Percentiles rank a stretch among this genome's conserved stretches.
These are phyloP conservation scores for Colistium nudipinnis DNA, from an alignment of 2,113 vertebrate species.

Conservation along the genomic window DNA sequence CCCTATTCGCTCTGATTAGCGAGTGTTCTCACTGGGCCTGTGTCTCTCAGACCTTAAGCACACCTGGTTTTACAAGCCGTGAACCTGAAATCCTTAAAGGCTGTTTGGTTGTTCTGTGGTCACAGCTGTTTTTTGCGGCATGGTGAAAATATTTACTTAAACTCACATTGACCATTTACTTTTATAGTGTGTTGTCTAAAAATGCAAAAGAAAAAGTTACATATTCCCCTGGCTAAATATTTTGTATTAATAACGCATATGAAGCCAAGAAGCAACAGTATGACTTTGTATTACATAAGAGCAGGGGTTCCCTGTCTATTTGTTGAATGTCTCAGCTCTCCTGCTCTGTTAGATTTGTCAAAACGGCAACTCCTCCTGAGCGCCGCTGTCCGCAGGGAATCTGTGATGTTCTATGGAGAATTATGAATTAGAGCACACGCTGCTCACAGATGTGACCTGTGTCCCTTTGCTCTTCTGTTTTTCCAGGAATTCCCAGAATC, in stretches of 20 bases:
- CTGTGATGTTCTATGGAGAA: constrained; percentile 65
- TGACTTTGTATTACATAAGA: constrained; percentile 48
- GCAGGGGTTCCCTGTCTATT: constrained; percentile 59
- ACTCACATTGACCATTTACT: neutral
- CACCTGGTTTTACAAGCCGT: constrained; percentile 28
- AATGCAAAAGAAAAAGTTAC: too few species aligned
- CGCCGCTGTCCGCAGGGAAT: constrained; percentile 69
- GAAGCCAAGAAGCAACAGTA: constrained; percentile 9
- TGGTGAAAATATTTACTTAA: neutral
- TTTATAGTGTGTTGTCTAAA: neutral
- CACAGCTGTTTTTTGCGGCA: constrained; percentile 1
- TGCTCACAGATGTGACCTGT: constrained; percentile 70
- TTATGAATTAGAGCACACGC: constrained; percentile 51
- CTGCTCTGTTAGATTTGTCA: constrained; percentile 53
- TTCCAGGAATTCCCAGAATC: constrained; percentile 52
- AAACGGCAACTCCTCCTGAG: constrained; percentile 67
- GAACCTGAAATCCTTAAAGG: constrained; percentile 15
- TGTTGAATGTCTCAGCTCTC: constrained; percentile 50
- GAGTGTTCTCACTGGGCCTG: constrained; percentile 7
- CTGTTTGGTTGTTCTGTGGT: constrained; percentile 10
- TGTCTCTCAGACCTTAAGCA: constrained; percentile 34
- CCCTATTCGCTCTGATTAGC: constrained; percentile 37
- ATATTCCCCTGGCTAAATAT: too few species aligned
- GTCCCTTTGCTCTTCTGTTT: constrained; percentile 30
- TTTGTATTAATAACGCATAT: too few species aligned